These are phyloP conservation scores for Vultur gryphus DNA, from an alignment of 2,797 vertebrate species.

Conservation along the genomic window DNA sequence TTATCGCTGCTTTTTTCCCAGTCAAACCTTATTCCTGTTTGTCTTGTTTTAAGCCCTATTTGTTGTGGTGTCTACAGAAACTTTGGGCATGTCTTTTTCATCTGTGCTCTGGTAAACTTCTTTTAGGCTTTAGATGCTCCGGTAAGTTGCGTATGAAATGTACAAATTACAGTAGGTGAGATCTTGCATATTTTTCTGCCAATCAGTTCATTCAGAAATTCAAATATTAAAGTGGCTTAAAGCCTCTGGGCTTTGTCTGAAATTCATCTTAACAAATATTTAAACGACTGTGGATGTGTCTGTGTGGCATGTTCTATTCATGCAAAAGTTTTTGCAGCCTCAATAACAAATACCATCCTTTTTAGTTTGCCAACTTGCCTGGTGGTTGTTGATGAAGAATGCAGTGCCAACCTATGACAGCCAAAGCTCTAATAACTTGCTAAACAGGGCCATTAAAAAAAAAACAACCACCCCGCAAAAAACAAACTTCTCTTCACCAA, in stretches of 20 bases:
- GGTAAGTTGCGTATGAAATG: background rate
- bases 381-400: background rate
- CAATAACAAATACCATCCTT: background rate
- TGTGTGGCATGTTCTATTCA: background rate
- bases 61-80: background rate
- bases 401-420: background rate
- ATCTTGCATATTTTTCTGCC: background rate
- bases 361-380: background rate
- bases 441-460: background rate
- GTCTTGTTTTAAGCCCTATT: background rate
- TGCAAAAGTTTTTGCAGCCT: background rate
- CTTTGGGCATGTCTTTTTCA: background rate
- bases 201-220: background rate
- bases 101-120: background rate
- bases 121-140: background rate
- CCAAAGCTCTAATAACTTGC: background rate
- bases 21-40: background rate
- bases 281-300: background rate
- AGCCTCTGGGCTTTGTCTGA: background rate
- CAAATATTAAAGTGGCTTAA: background rate
- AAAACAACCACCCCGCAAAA: too few species aligned
- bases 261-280: background rate
- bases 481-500: background rate
- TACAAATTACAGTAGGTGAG: background rate
- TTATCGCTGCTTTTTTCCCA: background rate